Conservation (phyloP, 2,113 vertebrate genomes). For the Forbesichthys agassizii region DNA sequence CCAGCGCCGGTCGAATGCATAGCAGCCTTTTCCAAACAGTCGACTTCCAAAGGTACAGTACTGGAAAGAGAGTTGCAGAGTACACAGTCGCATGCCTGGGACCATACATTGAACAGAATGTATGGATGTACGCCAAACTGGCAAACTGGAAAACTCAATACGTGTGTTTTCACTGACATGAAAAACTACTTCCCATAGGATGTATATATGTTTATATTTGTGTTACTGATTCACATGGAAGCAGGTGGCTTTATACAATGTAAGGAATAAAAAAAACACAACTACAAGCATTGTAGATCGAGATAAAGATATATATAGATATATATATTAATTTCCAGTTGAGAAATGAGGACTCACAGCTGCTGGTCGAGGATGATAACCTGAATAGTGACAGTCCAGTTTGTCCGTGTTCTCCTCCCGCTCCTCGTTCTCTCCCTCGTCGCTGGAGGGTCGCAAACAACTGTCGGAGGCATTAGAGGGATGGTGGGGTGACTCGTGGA, state of each 20-base stretch:
- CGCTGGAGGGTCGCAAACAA: constrained; percentile 90
- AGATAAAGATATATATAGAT: too few species aligned
- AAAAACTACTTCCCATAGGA: too few species aligned
- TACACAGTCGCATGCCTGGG: constrained; percentile 74
- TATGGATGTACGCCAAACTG: too few species aligned
- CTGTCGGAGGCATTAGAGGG: constrained; percentile 83
- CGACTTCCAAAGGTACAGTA: constrained; percentile 97
- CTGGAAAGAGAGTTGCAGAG: constrained; percentile 65
- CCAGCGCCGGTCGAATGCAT: constrained; percentile 94
- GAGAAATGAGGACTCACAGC: constrained; percentile 81
- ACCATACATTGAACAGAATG: background rate
- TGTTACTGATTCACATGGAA: too few species aligned
- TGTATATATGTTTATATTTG: too few species aligned
- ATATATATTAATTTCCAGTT: background rate
- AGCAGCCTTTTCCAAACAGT: constrained; percentile 92
- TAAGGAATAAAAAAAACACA: too few species aligned
- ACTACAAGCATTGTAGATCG: too few species aligned
- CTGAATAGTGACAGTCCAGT: constrained; percentile 99
- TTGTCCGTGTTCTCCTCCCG: constrained; percentile 92
- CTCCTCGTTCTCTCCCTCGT: constrained; percentile 97
- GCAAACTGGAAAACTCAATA: too few species aligned
- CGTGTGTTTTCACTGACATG: too few species aligned
- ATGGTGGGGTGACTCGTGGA: constrained; percentile 85
- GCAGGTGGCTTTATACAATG: too few species aligned
- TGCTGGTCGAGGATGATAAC: constrained; percentile 96